phyloP scores from a whole-genome alignment of 2,888 invertebrate genomes.

The Ariolimax columbianus region DNA sequence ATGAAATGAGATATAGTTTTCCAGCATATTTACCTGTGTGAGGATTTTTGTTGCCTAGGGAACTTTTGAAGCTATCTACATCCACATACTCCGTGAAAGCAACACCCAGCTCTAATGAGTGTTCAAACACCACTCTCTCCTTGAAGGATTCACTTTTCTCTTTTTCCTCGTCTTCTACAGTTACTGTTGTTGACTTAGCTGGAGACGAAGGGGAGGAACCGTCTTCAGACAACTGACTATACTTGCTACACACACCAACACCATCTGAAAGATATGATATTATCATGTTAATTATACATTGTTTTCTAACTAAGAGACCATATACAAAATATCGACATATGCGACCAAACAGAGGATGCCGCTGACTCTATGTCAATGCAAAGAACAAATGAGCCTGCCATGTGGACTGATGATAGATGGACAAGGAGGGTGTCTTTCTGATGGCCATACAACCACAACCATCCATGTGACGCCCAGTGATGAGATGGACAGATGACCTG shows the following conservation, averaged over 20 bases:
- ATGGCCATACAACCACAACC: too few species aligned
- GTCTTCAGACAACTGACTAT: slow-evolving; percentile 47
- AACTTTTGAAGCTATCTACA: slow-evolving; percentile 31
- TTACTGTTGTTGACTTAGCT: slow-evolving; percentile 14
- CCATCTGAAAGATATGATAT: slow-evolving; percentile 18
- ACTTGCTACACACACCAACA: slow-evolving; percentile 44
- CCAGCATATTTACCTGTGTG: slow-evolving; percentile 39
- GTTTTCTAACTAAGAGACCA: too few species aligned
- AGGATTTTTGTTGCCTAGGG: slow-evolving; percentile 33
- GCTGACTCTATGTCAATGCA: too few species aligned
- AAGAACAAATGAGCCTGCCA: too few species aligned
- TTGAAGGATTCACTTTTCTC: slow-evolving; percentile 1
- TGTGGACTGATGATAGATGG: too few species aligned
- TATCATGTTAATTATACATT: too few species aligned
- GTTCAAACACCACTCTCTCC: slow-evolving; percentile 27
- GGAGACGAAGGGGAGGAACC: slow-evolving; percentile 43
- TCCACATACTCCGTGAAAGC: slow-evolving; percentile 47
- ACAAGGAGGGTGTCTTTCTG: too few species aligned
- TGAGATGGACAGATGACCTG: too few species aligned
- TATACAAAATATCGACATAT: too few species aligned
- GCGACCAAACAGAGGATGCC: too few species aligned
- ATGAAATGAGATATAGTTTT: too few species aligned
- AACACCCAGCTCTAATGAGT: slow-evolving; percentile 42
- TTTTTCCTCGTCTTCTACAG: slow-evolving; percentile 24
- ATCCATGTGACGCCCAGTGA: too few species aligned